These are phyloP conservation scores for Cardiocondyla obscurior DNA, from an alignment of 1,140 invertebrate species.

Conservation along the genomic window DNA sequence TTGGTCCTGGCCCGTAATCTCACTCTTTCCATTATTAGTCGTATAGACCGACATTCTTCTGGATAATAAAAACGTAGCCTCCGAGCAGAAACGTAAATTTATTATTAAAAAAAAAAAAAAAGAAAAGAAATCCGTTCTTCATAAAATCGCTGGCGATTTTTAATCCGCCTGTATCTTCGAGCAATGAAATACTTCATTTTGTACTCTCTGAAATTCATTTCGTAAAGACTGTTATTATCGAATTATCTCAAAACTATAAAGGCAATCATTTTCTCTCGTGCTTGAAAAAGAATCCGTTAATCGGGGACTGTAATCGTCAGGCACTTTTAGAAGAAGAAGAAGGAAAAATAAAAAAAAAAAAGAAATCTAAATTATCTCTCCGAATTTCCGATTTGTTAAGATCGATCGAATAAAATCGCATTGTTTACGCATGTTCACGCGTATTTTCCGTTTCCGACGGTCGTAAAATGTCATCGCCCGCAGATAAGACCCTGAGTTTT, in stretches of 20 bases:
- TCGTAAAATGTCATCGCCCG: background rate
- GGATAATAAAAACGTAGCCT: background rate
- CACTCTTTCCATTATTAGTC: background rate
- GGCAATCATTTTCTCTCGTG: background rate
- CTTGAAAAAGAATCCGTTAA: background rate
- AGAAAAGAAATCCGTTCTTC: background rate
- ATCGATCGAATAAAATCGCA: background rate
- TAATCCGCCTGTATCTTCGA: background rate
- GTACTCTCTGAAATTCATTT: background rate
- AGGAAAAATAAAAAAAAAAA: no score
- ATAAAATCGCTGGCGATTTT: background rate
- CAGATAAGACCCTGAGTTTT: conserved; percentile 7
- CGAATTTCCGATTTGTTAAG: background rate
- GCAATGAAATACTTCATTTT: background rate
- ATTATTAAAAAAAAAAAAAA: background rate
- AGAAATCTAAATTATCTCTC: background rate
- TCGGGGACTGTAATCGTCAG: background rate
- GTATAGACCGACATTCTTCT: background rate
- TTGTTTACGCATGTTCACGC: background rate
- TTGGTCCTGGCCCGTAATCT: background rate
- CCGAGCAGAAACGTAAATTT: background rate
- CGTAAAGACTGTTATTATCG: background rate
- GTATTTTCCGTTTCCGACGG: background rate
- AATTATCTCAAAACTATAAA: background rate
- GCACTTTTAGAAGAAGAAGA: background rate